Evolutionary conservation across 2,113 vertebrate species (phyloP).

Genomic region (Oreotragus oreotragus): DNA sequence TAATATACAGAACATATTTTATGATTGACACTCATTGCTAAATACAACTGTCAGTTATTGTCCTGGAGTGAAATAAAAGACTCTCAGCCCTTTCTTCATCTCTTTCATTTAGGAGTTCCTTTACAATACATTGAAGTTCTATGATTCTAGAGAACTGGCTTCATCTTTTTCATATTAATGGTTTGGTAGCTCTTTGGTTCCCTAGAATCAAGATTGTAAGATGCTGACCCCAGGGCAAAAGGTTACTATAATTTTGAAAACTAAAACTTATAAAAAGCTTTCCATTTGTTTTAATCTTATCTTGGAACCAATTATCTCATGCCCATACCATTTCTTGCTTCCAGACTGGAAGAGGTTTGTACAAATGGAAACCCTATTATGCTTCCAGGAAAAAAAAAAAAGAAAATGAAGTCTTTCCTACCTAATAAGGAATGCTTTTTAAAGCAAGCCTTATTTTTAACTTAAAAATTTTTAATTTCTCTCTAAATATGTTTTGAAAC

Average conservation of each 20-base stretch:
- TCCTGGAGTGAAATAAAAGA: background rate
- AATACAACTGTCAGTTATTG: background rate
- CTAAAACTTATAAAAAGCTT: background rate
- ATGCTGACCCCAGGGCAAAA: background rate
- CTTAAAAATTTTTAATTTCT: slow-evolving; percentile 20
- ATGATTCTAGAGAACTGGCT: background rate
- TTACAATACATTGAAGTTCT: background rate
- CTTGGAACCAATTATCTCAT: background rate
- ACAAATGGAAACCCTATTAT: slow-evolving; percentile 42
- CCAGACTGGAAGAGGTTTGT: background rate
- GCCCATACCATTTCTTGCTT: background rate
- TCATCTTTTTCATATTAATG: background rate
- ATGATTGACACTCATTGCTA: background rate
- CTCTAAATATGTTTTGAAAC: slow-evolving; percentile 41
- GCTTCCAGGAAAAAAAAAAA: slow-evolving; percentile 2
- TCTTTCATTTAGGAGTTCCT: background rate
- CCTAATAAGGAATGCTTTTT: slow-evolving; percentile 55
- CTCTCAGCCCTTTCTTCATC: background rate
- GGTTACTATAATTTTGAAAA: background rate
- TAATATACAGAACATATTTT: background rate
- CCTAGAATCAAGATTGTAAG: background rate
- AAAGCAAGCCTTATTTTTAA: slow-evolving; percentile 45
- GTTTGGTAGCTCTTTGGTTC: background rate
- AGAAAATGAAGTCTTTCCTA: slow-evolving; percentile 1
- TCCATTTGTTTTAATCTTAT: background rate